Conservation (phyloP, 1,140 invertebrate genomes). For the Caenorhabditis brenneri region DNA sequence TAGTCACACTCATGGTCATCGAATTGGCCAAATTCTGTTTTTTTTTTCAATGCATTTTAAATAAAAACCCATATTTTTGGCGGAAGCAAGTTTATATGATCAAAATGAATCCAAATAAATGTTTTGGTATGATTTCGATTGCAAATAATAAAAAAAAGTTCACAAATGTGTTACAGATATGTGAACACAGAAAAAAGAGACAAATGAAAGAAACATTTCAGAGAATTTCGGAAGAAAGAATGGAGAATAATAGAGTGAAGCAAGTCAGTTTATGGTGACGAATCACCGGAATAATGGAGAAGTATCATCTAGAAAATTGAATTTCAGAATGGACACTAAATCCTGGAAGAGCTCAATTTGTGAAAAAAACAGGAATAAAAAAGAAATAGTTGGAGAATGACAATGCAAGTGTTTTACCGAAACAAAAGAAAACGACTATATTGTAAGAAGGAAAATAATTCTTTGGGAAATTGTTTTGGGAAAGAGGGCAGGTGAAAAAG, state of each 20-base stretch:
- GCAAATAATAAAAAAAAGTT: not conserved
- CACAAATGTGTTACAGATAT: slow-evolving; percentile 29
- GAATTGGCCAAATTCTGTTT: no score
- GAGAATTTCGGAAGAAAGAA: not conserved
- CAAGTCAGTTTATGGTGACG: not conserved
- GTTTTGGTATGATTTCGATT: not conserved
- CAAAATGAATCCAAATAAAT: not conserved
- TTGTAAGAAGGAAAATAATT: not conserved
- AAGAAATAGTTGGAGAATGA: not conserved
- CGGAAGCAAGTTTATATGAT: not conserved
- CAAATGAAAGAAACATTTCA: not conserved
- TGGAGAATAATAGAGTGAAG: not conserved
- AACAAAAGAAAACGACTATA: not conserved
- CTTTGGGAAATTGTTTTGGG: not conserved
- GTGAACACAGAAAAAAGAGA: not conserved
- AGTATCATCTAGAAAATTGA: no score
- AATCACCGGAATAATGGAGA: not conserved
- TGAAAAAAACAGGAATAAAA: no score
- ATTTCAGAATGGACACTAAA: no score
- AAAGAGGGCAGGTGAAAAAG: not conserved
- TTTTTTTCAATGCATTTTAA: no score
- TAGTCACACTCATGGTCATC: no score
- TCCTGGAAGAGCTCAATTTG: no score
- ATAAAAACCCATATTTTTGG: not conserved
- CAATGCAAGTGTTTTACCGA: not conserved